Base-by-base conservation (phyloP, 2,888 invertebrate species). In the Dynastes tityus region DNA sequence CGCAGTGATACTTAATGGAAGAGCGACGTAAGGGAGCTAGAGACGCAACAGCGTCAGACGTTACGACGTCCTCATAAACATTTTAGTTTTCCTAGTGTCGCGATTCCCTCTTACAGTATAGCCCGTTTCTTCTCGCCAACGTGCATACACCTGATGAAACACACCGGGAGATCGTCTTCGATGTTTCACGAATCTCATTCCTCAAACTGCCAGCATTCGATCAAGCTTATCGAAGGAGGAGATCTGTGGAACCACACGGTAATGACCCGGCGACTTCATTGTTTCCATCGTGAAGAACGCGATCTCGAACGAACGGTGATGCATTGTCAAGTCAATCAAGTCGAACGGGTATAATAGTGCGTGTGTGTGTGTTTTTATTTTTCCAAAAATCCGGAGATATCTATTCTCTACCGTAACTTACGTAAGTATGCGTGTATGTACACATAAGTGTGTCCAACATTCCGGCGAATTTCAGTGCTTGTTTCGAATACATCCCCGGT, bases 281-380 rank as follows among this genome's bases (percentile, higher is more conserved):
- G 87, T 87, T 87, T 74, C 45, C 85, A 84, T 40, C 73, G 73
- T 61, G 73, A 63, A 45, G 73, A 74, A 77, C 84, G 83, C 83
- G 82, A 83, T 84, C 84, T 86, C 27, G 61, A 86, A 86, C 85
- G 86, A 84, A 84, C 84, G 84, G 85, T 85, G 84, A 83, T 81
- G 85, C 85, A 88, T 88, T 88, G 88, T 88, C 84, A 85, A 87
- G 87, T 88, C 88, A 88, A 87, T 88, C 88, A 87, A 67, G 78
- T 55, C 65, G 55, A 71, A 49, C 73, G 27, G 45, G 61, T 61
- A 81, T 80, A 80, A 68, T 74, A 78, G 80, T 81, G 80, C 81
- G 81, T 80, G 55, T 58, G 55, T 22, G 55, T 22, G 32, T 51
- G 55, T 13, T 55, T 68, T 77, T 77, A 67, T 67, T 76, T 58